Evolutionary conservation across 2,888 invertebrate genomes (phyloP).

Genomic region (Plemyria rubiginata): DNA sequence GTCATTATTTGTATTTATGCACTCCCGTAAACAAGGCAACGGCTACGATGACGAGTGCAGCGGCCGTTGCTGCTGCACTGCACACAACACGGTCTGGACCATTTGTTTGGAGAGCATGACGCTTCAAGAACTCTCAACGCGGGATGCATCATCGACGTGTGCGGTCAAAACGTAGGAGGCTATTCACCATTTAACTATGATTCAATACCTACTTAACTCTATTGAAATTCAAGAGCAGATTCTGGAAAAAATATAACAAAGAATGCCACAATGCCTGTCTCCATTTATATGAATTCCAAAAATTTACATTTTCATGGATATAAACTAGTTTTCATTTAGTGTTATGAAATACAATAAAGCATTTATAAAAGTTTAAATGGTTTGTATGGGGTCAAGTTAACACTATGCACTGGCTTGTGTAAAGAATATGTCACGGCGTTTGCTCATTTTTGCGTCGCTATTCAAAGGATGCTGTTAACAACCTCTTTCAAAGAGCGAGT

Average conservation of each 20-base stretch:
- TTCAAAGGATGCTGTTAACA: constrained; percentile 84
- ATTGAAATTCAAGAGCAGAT: constrained; percentile 37
- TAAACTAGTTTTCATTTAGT: constrained; percentile 64
- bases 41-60: constrained; percentile 68
- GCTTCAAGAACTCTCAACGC: constrained; percentile 28
- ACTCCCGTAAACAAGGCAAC: constrained; percentile 74
- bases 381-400: constrained; percentile 76
- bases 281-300: constrained; percentile 38
- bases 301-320: constrained; percentile 67
- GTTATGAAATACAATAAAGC: constrained; percentile 72
- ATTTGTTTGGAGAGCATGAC: constrained; percentile 34
- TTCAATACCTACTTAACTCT: constrained; percentile 36
- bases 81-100: constrained; percentile 46
- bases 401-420: constrained; percentile 75
- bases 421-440: constrained; percentile 75
- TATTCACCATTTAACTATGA: constrained; percentile 50
- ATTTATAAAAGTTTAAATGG: constrained; percentile 71
- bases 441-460: constrained; percentile 81
- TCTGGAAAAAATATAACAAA: constrained; percentile 40
- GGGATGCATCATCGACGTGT: constrained; percentile 54
- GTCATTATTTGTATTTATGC: constrained; percentile 80
- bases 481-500: constrained; percentile 80
- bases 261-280: constrained; percentile 46
- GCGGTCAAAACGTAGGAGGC: constrained; percentile 65
- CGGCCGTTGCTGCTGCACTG: constrained; percentile 36